phyloP scores from a whole-genome alignment of 1,140 invertebrate species.

The Camponotus pennsylvanicus region DNA sequence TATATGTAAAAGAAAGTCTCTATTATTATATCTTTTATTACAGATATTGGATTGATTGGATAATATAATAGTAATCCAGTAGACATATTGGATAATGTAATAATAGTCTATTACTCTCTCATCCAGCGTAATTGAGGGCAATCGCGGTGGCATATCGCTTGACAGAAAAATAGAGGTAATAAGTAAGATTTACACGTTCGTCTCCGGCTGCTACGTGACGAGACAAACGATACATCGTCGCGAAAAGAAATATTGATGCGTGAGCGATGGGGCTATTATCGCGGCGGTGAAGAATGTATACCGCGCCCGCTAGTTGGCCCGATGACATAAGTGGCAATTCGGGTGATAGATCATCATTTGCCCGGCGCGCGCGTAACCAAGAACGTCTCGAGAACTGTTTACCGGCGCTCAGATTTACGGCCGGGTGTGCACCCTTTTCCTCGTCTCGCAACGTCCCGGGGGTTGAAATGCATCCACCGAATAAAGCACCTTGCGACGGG shows the following conservation, averaged over 20 bases:
- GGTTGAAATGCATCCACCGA: conserved; percentile 30
- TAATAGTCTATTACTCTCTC: conserved; percentile 15
- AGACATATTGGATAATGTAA: conserved; percentile 10
- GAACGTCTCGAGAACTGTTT: conserved; percentile 60
- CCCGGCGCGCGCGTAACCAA: conserved; percentile 31
- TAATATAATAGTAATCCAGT: neutral
- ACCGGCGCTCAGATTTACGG: conserved; percentile 64
- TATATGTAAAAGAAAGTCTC: too few species aligned
- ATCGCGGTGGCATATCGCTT: neutral
- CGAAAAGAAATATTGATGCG: conserved; percentile 66
- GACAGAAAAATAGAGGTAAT: conserved; percentile 55
- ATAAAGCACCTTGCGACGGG: conserved; percentile 10
- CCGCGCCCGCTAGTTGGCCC: conserved; percentile 53
- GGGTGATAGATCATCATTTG: conserved; percentile 71
- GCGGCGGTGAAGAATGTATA: conserved; percentile 48
- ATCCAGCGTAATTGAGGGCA: conserved; percentile 50
- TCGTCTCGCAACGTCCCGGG: conserved; percentile 22
- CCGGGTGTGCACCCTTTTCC: conserved; percentile 61
- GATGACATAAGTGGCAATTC: conserved; percentile 76
- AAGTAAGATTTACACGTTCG: conserved; percentile 60
- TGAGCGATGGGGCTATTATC: conserved; percentile 70
- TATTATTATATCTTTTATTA: too few species aligned
- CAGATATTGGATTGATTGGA: neutral
- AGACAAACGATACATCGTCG: conserved; percentile 61
- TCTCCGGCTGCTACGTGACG: neutral